A percentile compares a stretch with the other conserved stretches of the same genome.
Evolutionary conservation across 53 echinoderm and acorn worm species (phyloP).

Genomic region (Mesocentrotus franciscanus): DNA sequence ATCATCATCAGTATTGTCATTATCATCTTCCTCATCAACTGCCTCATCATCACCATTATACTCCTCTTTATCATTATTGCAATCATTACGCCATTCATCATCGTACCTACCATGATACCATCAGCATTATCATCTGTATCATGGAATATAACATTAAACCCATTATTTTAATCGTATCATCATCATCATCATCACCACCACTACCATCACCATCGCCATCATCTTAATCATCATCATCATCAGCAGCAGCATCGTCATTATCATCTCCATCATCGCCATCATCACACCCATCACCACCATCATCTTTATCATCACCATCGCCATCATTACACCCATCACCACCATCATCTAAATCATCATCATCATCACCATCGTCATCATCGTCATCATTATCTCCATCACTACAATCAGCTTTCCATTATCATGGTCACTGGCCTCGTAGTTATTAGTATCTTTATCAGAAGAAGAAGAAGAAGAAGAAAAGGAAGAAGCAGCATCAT

Average conservation of each 20-base stretch:
- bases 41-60: neutral
- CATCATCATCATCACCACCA: neutral
- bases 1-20: no score
- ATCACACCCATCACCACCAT: neutral
- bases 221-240: conserved; percentile 30
- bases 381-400: neutral
- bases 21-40: neutral
- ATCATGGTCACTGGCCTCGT: no score
- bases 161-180: neutral
- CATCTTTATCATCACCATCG: neutral
- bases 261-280: neutral
- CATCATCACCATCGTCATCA: neutral
- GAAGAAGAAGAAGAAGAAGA: no score
- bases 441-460: no score
- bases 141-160: neutral
- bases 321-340: neutral
- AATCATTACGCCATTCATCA: neutral
- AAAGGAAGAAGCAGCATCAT: neutral
- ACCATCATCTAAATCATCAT: neutral
- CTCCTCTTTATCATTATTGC: no score
- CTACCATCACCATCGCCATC: neutral
- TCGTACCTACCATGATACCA: neutral
- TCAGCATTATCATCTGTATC: neutral
- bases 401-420: neutral
- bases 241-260: neutral